Evolutionary conservation across 2,797 vertebrate genomes (phyloP).

Genomic region (Clarias fuscus): DNA sequence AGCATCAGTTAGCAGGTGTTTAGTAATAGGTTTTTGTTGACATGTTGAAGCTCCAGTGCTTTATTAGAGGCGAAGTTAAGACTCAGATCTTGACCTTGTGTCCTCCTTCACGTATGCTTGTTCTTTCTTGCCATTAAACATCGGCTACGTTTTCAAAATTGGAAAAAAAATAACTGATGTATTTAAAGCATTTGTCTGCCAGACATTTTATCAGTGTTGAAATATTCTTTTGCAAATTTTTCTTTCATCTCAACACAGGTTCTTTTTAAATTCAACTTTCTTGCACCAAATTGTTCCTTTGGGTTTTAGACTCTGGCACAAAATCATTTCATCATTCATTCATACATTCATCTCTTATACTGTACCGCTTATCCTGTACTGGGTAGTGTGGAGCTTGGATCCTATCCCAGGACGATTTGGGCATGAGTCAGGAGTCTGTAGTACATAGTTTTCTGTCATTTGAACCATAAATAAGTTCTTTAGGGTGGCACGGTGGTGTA

Average conservation of each 20-base stretch:
- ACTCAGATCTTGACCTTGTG: not conserved
- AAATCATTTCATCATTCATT: not conserved
- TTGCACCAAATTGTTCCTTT: not conserved
- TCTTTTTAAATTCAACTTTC: not conserved
- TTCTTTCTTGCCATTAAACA: not conserved
- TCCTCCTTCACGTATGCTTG: not conserved
- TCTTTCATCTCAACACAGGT: not conserved
- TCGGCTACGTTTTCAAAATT: not conserved
- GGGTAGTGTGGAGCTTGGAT: too few relatives aligned
- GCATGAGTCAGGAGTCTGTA: too few relatives aligned
- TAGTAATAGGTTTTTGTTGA: not conserved
- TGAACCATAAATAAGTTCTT: too few relatives aligned
- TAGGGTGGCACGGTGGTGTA: too few relatives aligned
- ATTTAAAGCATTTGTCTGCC: not conserved
- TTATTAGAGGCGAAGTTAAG: not conserved
- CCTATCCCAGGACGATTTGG: too few relatives aligned
- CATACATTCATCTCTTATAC: too few relatives aligned
- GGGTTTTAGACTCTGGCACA: not conserved
- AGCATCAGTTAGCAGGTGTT: not conserved
- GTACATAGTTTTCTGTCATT: too few relatives aligned
- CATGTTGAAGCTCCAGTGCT: not conserved
- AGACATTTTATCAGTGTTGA: not conserved
- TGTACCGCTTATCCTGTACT: too few relatives aligned
- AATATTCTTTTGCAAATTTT: not conserved
- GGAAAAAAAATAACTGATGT: not conserved